Evolutionary conservation across 2,888 invertebrate genomes (phyloP).

Genomic region (Meandrusa payeni): DNA sequence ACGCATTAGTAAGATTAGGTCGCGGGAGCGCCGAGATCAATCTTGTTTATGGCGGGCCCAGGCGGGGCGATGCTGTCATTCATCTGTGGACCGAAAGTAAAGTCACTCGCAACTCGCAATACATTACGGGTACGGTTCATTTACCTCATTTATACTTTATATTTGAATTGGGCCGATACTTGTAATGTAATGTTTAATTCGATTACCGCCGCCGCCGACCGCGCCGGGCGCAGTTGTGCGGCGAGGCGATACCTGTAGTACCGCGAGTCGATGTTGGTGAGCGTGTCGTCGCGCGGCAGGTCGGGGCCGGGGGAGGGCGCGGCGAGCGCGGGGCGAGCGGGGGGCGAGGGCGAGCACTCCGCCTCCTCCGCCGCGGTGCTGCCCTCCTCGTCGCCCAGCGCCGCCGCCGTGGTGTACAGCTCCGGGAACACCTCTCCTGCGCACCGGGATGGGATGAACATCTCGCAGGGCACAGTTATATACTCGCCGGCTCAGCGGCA

Average conservation of each 20-base stretch:
- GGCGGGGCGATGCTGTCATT: slow-evolving; percentile 18
- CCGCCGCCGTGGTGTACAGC: slow-evolving; percentile 49
- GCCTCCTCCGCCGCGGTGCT: slow-evolving; percentile 44
- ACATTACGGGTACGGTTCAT: no score
- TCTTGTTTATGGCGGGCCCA: slow-evolving; percentile 42
- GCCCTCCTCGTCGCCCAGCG: slow-evolving; percentile 51
- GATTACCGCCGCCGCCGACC: no score
- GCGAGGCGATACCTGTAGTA: slow-evolving; percentile 73
- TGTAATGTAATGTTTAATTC: no score
- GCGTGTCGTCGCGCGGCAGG: slow-evolving; percentile 51
- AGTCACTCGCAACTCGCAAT: background rate
- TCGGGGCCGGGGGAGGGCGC: slow-evolving; percentile 52
- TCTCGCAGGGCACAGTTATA: no score
- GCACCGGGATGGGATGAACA: no score
- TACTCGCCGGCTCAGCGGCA: no score
- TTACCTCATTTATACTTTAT: no score
- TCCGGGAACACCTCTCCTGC: slow-evolving; percentile 72
- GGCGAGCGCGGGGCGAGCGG: slow-evolving; percentile 59
- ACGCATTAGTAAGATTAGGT: slow-evolving; percentile 68
- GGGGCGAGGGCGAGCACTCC: slow-evolving; percentile 63
- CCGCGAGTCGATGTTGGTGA: slow-evolving; percentile 57
- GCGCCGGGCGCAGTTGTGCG: no score
- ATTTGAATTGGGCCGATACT: no score
- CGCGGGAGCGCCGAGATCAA: slow-evolving; percentile 45
- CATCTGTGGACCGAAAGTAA: slow-evolving; percentile 24